Evolutionary conservation across 2,888 invertebrate genomes (phyloP), one percentile per base, ranked within the genome.

Genomic region (Pegoplata infirma): DNA sequence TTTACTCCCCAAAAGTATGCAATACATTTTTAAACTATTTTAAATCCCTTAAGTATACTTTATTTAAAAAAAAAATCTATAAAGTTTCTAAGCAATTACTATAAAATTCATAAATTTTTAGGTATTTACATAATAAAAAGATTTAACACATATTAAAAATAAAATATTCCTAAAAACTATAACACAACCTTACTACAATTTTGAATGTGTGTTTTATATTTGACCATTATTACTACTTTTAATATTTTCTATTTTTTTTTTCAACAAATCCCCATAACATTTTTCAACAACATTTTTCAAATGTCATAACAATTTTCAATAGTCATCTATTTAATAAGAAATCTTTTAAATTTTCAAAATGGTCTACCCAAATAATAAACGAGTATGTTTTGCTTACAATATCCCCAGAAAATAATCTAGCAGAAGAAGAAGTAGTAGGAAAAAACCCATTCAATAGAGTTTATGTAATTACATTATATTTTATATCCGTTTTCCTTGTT

Each of bases 381-480:
- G n/a, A n/a, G n/a, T n/a, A n/a, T 44, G 53, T 25, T 14, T n/a
- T n/a, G n/a, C n/a, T n/a, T n/a, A n/a, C n/a, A n/a, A n/a, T n/a
- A n/a, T n/a, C n/a, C n/a, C n/a, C n/a, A n/a, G n/a, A n/a, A n/a
- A n/a, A n/a, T n/a, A n/a, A n/a, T n/a, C n/a, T n/a, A n/a, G n/a
- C n/a, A n/a, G n/a, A n/a, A n/a, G n/a, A n/a, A n/a, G n/a, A n/a
- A n/a, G n/a, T 19, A 8, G 28, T 16, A 55, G n/a, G 46, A 69
- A 47, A 61, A 59, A 55, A 64, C 32, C 32, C 56, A 75, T 56
- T 25, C 61, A 71, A 63, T 66, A 63, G 28, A 71, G 46, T 75
- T 79, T 79, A 74, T 74, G 64, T 74, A 71, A 78, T 78, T 74
- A 74, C 78, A 71, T 71, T 71, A 74, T 36, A 49, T 71, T 75